phyloP scores from a whole-genome alignment of 2,888 invertebrate species.

The Lepidocyrtoides sp. region DNA sequence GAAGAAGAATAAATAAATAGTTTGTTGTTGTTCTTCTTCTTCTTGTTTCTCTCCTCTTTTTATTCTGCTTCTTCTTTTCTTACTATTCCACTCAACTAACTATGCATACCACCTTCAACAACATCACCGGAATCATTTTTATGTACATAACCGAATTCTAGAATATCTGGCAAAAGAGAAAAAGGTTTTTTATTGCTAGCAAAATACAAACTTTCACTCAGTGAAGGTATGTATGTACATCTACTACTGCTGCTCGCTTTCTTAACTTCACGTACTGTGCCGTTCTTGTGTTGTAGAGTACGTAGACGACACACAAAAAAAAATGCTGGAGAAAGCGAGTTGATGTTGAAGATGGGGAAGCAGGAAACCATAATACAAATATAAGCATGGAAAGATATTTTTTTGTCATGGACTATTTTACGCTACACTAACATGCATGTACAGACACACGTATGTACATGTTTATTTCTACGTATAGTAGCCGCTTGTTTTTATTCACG shows the following conservation, averaged over 20 bases:
- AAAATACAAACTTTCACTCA: background rate
- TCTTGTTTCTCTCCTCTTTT: background rate
- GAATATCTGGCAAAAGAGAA: background rate
- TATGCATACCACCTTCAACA: background rate
- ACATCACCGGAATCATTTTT: conserved; percentile 35
- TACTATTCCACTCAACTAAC: background rate
- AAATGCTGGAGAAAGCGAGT: background rate
- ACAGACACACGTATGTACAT: background rate
- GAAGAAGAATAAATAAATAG: conserved; percentile 61
- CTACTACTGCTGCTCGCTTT: background rate
- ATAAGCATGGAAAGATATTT: conserved; percentile 7
- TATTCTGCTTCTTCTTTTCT: background rate
- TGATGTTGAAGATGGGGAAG: background rate
- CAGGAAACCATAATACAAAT: background rate
- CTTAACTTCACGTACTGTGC: background rate
- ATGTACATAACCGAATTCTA: conserved; percentile 24
- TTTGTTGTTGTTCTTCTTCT: conserved; percentile 46
- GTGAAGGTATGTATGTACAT: background rate
- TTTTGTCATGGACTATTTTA: background rate
- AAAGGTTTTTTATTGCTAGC: conserved; percentile 13
- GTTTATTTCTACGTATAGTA: no score
- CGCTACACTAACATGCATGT: background rate
- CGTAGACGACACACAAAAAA: background rate
- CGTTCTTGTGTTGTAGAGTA: no score
- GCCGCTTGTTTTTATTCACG: background rate